phyloP scores from a whole-genome alignment of 35 echinoderm and acorn worm genomes.

The Holothuria glaberrima region DNA sequence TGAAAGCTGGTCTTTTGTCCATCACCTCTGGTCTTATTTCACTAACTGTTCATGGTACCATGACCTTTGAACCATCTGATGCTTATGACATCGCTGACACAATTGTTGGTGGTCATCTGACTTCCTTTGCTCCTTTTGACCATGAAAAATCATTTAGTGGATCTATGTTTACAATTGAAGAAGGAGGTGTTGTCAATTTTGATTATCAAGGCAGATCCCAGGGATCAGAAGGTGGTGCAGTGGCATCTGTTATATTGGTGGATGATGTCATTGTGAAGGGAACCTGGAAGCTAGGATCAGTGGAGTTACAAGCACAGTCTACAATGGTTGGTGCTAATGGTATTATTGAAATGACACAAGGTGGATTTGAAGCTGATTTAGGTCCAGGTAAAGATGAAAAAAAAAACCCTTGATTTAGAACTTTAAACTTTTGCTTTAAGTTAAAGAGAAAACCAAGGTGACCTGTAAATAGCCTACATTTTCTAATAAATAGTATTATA shows the following conservation, averaged over 20 bases:
- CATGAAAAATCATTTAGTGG: constrained; percentile 30
- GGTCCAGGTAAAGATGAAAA: constrained; percentile 67
- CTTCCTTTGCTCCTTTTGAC: constrained; percentile 36
- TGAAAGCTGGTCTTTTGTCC: constrained; percentile 63
- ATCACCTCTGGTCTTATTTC: constrained; percentile 30
- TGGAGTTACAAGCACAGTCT: constrained; percentile 25
- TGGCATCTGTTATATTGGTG: constrained; percentile 34
- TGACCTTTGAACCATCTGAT: constrained; percentile 62
- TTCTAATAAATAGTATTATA: no score
- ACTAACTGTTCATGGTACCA: constrained; percentile 35
- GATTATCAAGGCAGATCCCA: constrained; percentile 53
- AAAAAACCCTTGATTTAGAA: no score
- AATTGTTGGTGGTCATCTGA: constrained; percentile 54
- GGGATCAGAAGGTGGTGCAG: constrained; percentile 28
- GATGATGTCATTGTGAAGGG: constrained; percentile 58
- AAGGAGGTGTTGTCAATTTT: constrained; percentile 36
- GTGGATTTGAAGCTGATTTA: constrained; percentile 65
- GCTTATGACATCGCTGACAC: constrained; percentile 40
- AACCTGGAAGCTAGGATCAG: constrained; percentile 48
- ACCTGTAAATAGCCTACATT: no score
- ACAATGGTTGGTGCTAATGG: constrained; percentile 46
- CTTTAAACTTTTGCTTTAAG: no score
- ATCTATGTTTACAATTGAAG: neutral
- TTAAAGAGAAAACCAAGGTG: no score
- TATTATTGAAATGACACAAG: constrained; percentile 37